Evolutionary conservation across 2,113 vertebrate genomes (phyloP).

Genomic region (Parus major): DNA sequence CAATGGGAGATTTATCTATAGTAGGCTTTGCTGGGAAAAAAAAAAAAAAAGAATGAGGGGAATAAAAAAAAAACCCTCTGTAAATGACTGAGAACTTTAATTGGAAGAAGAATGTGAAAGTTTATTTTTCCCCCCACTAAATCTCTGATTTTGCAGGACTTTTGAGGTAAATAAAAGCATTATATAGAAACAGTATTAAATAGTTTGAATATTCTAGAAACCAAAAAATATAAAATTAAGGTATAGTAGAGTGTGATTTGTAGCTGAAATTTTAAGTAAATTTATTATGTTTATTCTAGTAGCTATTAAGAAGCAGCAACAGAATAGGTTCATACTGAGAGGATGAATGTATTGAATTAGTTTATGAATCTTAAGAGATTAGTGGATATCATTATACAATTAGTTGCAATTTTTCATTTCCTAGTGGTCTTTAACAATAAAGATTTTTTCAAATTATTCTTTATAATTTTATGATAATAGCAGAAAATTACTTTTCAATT

Average conservation of each 20-base stretch:
- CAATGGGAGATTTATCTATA: neutral
- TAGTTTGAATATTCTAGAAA: neutral
- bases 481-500: neutral
- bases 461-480: neutral
- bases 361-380: constrained; percentile 18
- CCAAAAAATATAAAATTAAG: neutral
- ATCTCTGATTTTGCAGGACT: neutral
- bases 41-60: accelerated
- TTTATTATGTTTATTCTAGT: constrained; percentile 11
- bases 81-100: neutral
- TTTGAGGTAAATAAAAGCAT: neutral
- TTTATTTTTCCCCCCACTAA: accelerated
- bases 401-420: constrained; percentile 22
- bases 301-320: neutral
- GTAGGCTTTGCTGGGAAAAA: accelerated
- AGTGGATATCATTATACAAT: neutral
- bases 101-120: neutral
- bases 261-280: neutral
- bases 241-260: neutral
- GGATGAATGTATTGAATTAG: neutral
- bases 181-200: neutral
- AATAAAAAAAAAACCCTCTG: neutral
- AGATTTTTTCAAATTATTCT: neutral
- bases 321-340: constrained; percentile 18
- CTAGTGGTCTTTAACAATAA: neutral